These are phyloP conservation scores for Pteria penguin DNA, from an alignment of 2,888 invertebrate species.

Conservation along the genomic window DNA sequence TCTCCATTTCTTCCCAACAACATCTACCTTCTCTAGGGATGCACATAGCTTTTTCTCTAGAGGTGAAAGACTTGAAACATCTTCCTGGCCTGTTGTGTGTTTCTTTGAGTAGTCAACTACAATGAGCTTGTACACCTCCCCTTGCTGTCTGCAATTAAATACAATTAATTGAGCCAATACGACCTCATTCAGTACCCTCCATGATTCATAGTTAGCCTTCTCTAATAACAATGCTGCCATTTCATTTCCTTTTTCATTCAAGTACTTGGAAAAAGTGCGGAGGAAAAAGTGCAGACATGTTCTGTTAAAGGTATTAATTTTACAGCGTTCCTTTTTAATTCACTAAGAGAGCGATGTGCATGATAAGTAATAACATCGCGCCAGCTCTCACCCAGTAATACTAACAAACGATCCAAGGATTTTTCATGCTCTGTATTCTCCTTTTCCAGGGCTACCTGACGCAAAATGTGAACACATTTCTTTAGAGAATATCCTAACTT, in stretches of 20 bases:
- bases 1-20: slow-evolving; percentile 14
- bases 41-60: slow-evolving; percentile 28
- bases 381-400: slow-evolving; percentile 19
- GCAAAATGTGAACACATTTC: slow-evolving; percentile 20
- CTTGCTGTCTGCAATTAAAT: neutral
- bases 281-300: slow-evolving; percentile 8
- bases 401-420: neutral
- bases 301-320: slow-evolving; percentile 26
- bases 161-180: neutral
- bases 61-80: slow-evolving; percentile 6
- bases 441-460: slow-evolving; percentile 6
- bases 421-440: neutral
- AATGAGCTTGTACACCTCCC: neutral
- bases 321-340: slow-evolving; percentile 20
- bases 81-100: slow-evolving; percentile 1
- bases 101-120: slow-evolving; percentile 12
- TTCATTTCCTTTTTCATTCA: neutral
- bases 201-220: slow-evolving; percentile 1
- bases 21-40: slow-evolving; percentile 17
- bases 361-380: slow-evolving; percentile 27
- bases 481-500: slow-evolving; percentile 31
- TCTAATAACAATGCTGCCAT: neutral
- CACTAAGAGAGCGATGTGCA: slow-evolving; percentile 21
- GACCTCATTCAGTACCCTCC: too few relatives aligned
- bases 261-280: neutral